Conservation (phyloP, 2,797 vertebrate genomes). For the Mus caroli region DNA sequence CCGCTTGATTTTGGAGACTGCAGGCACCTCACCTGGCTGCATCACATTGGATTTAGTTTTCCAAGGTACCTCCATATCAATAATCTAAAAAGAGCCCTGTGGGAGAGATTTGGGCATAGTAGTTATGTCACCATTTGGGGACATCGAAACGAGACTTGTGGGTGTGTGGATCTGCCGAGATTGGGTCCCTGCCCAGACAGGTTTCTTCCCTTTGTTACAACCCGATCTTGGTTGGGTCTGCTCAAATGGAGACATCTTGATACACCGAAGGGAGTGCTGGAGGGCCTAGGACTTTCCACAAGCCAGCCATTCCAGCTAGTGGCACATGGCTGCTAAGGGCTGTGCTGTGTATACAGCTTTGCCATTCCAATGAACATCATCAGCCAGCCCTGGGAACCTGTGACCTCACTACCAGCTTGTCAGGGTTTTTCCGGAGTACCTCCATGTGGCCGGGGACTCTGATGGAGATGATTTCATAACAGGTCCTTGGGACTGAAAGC, state of each 20-base stretch:
- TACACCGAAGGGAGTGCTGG: not conserved
- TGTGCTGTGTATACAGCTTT: fast-evolving
- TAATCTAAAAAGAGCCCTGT: not conserved
- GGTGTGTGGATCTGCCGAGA: fast-evolving
- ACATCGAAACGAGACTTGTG: not conserved
- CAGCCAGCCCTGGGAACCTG: fast-evolving
- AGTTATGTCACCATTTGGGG: no score
- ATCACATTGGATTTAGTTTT: not conserved
- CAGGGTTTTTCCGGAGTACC: not conserved
- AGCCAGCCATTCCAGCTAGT: not conserved
- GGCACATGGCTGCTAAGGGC: fast-evolving
- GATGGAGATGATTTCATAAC: not conserved
- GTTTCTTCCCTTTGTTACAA: not conserved
- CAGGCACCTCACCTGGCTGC: not conserved
- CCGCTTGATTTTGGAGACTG: not conserved
- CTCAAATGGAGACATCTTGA: not conserved
- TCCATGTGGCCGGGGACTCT: not conserved
- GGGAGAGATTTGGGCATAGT: fast-evolving
- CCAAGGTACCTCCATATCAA: not conserved
- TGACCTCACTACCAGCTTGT: not conserved
- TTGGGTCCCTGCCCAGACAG: not conserved
- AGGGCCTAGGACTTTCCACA: fast-evolving
- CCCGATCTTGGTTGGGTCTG: not conserved
- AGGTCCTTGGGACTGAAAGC: not conserved
- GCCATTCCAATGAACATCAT: fast-evolving